These are phyloP conservation scores for Limnothrissa miodon DNA, from an alignment of 2,113 vertebrate genomes.

Conservation along the genomic window DNA sequence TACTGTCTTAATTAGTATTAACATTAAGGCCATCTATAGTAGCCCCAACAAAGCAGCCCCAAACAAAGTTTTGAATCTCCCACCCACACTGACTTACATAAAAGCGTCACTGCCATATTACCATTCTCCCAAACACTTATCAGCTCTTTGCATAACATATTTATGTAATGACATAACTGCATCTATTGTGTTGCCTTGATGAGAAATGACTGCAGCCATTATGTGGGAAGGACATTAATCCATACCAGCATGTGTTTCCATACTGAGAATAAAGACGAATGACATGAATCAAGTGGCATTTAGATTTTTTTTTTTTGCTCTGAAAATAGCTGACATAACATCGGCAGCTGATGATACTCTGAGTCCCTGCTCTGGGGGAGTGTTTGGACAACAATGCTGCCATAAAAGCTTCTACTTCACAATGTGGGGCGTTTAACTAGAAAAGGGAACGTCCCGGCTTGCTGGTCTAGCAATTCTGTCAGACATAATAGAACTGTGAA, in stretches of 20 bases:
- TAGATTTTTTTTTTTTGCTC: neutral
- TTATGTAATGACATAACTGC: slow-evolving; percentile 1
- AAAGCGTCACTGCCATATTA: neutral
- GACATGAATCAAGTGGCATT: neutral
- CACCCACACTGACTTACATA: neutral
- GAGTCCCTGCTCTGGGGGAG: neutral
- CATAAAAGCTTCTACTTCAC: neutral
- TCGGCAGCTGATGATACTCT: neutral
- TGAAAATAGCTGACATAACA: neutral
- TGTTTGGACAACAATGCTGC: neutral
- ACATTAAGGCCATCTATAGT: neutral
- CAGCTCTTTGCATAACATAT: neutral
- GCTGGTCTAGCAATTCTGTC: neutral
- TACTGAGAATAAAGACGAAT: neutral
- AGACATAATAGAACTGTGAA: too few relatives aligned
- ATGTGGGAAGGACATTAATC: neutral
- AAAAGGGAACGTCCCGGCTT: neutral
- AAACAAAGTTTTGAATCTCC: neutral
- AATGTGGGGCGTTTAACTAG: neutral
- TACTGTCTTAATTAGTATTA: neutral
- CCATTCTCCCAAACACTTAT: neutral
- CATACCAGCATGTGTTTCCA: neutral
- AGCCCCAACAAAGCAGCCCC: neutral
- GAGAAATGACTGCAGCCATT: neutral
- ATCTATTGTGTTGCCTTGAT: neutral